Conservation (phyloP, 2,888 invertebrate species). For the Cataglyphis altisquamis region DNA sequence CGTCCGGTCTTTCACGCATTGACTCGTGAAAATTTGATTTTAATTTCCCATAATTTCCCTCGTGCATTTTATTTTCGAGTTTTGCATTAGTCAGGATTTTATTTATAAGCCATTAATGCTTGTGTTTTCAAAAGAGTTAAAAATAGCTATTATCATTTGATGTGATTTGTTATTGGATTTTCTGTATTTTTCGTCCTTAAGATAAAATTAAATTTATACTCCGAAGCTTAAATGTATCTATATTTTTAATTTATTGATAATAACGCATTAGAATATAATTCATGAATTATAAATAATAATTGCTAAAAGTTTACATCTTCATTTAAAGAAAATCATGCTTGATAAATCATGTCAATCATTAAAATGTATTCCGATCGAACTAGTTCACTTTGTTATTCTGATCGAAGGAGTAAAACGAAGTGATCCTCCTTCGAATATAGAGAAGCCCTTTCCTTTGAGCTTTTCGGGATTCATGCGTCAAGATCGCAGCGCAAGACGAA, state of each 20-base stretch:
- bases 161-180: not conserved
- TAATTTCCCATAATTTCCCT: slow-evolving; percentile 2
- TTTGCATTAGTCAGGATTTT: not conserved
- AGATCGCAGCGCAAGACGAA: slow-evolving; percentile 46
- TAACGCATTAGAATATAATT: not conserved
- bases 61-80: not conserved
- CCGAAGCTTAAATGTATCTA: not conserved
- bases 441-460: slow-evolving; percentile 55
- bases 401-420: slow-evolving; percentile 57
- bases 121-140: not conserved
- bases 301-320: not conserved
- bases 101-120: not conserved
- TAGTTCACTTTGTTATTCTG: slow-evolving; percentile 72
- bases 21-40: slow-evolving; percentile 57
- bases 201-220: not conserved
- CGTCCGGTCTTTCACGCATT: slow-evolving; percentile 56
- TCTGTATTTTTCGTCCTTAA: not conserved
- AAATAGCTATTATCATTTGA: not conserved
- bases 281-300: not conserved
- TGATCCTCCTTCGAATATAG: slow-evolving; percentile 65
- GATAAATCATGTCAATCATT: slow-evolving; percentile 40
- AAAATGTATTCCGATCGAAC: slow-evolving; percentile 61
- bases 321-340: not conserved
- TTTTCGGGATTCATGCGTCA: slow-evolving; percentile 61
- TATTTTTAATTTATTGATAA: not conserved